phyloP scores from a whole-genome alignment of 92 coral and sea anemone genomes.

The Siderastrea radians region DNA sequence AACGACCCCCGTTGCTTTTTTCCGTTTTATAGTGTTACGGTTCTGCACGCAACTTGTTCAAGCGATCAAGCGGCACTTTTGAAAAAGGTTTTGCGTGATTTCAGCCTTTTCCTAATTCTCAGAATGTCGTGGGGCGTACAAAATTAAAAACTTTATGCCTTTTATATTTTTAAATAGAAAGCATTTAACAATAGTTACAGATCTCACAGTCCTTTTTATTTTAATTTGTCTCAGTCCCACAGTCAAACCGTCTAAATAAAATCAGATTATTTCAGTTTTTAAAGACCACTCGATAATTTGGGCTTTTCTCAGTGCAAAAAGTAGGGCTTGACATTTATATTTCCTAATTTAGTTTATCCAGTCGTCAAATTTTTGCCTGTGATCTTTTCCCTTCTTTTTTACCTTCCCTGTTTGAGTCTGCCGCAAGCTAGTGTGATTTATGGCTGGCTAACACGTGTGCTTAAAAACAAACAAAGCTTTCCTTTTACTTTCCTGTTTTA shows the following conservation, averaged over 20 bases:
- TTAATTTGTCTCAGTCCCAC: neutral
- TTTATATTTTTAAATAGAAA: neutral
- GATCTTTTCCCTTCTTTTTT: neutral
- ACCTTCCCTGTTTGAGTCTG: neutral
- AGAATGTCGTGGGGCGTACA: neutral
- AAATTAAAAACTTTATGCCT: neutral
- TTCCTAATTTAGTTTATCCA: too few relatives aligned
- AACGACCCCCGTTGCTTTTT: conserved; percentile 18
- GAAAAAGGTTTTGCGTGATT: conserved; percentile 31
- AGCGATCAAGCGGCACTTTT: conserved; percentile 17
- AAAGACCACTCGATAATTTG: too few relatives aligned
- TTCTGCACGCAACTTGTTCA: conserved; percentile 25
- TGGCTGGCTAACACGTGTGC: conserved; percentile 5
- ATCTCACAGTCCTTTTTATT: neutral
- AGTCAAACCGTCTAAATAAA: neutral
- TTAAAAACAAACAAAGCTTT: neutral
- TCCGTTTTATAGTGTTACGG: neutral
- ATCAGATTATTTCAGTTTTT: neutral
- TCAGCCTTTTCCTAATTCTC: conserved; percentile 9
- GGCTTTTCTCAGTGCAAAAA: too few relatives aligned
- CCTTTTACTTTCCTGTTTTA: neutral
- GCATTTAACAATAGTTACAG: neutral
- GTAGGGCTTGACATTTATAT: too few relatives aligned
- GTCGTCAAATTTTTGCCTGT: too few relatives aligned
- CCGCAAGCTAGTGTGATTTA: neutral